Conservation (phyloP, 2,888 invertebrate genomes). For the Drosophila borealis region DNA sequence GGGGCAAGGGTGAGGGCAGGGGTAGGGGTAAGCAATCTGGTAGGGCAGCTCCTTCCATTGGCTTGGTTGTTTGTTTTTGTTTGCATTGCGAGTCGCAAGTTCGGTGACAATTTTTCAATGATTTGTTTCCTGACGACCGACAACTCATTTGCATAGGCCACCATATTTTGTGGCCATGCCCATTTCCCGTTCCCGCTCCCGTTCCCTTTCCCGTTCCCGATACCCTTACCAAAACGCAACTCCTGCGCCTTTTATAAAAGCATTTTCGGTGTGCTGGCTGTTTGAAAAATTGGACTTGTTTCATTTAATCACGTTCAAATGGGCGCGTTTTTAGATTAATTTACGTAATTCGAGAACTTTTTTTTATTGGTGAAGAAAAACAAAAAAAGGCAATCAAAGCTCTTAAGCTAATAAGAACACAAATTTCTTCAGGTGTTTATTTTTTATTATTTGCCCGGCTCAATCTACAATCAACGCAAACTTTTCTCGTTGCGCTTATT, state of each 20-base stretch:
- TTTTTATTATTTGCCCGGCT: no score
- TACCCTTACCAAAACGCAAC: no score
- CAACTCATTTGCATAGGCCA: conserved; percentile 80
- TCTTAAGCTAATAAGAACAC: neutral
- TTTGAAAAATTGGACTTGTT: conserved; percentile 52
- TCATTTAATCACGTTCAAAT: conserved; percentile 59
- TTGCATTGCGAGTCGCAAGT: no score
- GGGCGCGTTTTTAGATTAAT: conserved; percentile 47
- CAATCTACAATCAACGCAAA: no score
- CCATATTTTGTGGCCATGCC: conserved; percentile 57
- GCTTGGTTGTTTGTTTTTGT: conserved; percentile 42
- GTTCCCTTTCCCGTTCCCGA: no score
- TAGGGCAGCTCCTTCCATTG: conserved; percentile 23
- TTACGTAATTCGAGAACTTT: neutral
- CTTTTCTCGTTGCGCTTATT: no score
- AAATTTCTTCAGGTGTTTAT: no score
- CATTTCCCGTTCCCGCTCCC: neutral
- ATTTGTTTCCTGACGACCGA: conserved; percentile 67
- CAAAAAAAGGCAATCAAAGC: neutral
- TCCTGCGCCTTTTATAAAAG: no score
- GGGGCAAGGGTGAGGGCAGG: no score
- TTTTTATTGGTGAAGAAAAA: neutral
- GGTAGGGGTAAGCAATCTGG: conserved; percentile 10
- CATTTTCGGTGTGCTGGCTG: neutral
- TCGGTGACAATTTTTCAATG: conserved; percentile 83